Conservation (phyloP, 2,113 vertebrate species). For the Sarotherodon lohbergeri region DNA sequence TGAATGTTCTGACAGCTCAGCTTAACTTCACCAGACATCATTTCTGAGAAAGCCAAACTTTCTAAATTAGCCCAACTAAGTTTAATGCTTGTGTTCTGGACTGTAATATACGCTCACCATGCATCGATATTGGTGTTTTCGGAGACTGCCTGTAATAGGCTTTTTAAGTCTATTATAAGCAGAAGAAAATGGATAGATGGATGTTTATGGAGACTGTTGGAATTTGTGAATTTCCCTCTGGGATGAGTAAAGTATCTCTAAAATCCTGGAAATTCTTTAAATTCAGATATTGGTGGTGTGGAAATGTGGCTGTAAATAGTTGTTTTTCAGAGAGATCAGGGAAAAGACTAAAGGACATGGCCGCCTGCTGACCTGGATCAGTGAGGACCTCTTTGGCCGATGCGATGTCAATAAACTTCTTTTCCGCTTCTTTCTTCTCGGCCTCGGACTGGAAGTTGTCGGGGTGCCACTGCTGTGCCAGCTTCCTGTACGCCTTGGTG, state of each 20-base stretch:
- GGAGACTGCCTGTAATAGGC: background rate
- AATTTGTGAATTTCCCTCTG: background rate
- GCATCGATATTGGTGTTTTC: background rate
- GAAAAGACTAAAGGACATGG: background rate
- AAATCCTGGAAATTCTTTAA: background rate
- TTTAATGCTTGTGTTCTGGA: background rate
- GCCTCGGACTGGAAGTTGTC: conserved; percentile 80
- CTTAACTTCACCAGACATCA: rapidly evolving
- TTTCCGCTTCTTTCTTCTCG: conserved; percentile 79
- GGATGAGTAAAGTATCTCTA: background rate
- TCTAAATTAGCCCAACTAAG: background rate
- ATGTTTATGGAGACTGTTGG: background rate
- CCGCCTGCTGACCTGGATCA: conserved; percentile 70
- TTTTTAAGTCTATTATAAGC: background rate
- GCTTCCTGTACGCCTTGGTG: conserved; percentile 73
- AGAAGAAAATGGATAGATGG: background rate
- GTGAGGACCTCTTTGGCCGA: conserved; percentile 82
- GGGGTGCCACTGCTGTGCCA: conserved; percentile 79
- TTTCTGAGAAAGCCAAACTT: background rate
- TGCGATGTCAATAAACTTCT: conserved; percentile 81
- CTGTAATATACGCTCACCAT: rapidly evolving
- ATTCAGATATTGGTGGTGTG: background rate
- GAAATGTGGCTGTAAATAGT: background rate
- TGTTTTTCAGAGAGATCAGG: background rate
- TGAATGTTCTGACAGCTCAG: background rate